Evolutionary conservation across 2,797 vertebrate genomes (phyloP).

Genomic region (Acanthurus lineatus): DNA sequence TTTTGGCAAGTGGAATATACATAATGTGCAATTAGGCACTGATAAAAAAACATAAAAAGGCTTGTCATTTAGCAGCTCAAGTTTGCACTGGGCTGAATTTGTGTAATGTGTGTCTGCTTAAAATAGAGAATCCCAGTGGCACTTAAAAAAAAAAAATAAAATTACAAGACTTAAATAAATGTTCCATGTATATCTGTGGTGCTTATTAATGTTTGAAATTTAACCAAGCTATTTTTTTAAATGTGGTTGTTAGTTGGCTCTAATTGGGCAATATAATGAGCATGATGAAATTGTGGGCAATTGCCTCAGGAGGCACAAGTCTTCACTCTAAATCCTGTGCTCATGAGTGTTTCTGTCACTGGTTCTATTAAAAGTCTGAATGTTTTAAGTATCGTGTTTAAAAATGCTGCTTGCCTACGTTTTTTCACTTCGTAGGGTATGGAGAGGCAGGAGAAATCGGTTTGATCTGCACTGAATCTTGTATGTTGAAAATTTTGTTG

Average conservation of each 20-base stretch:
- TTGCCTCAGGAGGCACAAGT: constrained; percentile 18
- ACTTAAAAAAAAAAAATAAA: constrained; percentile 23
- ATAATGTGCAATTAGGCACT: not conserved
- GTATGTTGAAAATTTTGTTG: not conserved
- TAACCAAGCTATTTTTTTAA: constrained; percentile 14
- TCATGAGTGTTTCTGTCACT: constrained; percentile 33
- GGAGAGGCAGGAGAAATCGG: not conserved
- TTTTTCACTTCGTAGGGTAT: not conserved
- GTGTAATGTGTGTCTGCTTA: constrained; percentile 31
- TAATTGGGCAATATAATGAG: constrained; percentile 42
- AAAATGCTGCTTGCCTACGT: constrained; percentile 11
- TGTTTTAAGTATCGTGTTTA: constrained; percentile 8
- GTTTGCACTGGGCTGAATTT: constrained; percentile 9
- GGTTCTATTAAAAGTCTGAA: constrained; percentile 10
- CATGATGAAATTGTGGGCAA: constrained; percentile 73
- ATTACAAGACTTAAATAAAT: constrained; percentile 48
- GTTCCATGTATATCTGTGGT: constrained; percentile 25
- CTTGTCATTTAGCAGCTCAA: constrained; percentile 24
- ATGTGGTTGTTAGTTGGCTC: constrained; percentile 25
- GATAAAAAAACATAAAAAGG: constrained; percentile 2
- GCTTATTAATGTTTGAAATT: constrained; percentile 35
- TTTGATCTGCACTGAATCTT: too few relatives aligned
- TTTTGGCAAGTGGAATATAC: constrained; percentile 26
- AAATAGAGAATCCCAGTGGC: constrained; percentile 39
- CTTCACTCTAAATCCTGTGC: not conserved